Conservation (phyloP, 1,140 invertebrate species). For the Drosophila ercepeae region DNA sequence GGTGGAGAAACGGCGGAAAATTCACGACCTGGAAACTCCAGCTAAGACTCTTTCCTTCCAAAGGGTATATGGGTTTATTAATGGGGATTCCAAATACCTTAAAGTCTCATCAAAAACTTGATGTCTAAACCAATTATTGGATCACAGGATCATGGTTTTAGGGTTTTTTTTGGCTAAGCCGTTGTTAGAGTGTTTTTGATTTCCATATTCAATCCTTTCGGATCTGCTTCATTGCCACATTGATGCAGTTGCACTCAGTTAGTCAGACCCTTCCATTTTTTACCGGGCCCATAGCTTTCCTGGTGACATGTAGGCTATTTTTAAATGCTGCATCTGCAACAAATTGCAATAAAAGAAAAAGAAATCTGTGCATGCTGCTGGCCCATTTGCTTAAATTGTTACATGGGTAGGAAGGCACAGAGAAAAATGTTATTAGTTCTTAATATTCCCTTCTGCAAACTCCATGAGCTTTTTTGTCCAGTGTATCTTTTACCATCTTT, state of each 20-base stretch:
- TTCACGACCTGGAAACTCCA: constrained; percentile 45
- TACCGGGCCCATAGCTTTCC: constrained; percentile 16
- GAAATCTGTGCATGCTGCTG: constrained; percentile 53
- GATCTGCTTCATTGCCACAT: constrained; percentile 68
- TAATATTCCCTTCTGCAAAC: no score
- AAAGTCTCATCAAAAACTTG: no score
- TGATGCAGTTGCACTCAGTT: constrained; percentile 55
- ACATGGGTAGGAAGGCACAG: constrained; percentile 2
- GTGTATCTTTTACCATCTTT: neutral
- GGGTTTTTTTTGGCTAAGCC: no score
- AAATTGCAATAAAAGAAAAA: constrained; percentile 52
- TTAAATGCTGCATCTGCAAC: constrained; percentile 66
- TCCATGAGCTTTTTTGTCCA: neutral
- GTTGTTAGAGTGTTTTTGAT: neutral
- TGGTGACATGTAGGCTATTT: constrained; percentile 77
- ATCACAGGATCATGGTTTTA: no score
- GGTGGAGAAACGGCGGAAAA: constrained; percentile 32
- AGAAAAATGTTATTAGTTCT: neutral
- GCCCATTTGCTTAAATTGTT: constrained; percentile 42
- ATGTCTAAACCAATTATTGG: no score
- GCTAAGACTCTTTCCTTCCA: neutral
- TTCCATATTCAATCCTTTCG: constrained; percentile 7
- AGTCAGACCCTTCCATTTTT: constrained; percentile 14
- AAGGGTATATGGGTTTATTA: neutral
- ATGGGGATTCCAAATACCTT: no score